Base-by-base conservation (phyloP, 1,140 invertebrate genomes). In the Papilio aristodemus region DNA sequence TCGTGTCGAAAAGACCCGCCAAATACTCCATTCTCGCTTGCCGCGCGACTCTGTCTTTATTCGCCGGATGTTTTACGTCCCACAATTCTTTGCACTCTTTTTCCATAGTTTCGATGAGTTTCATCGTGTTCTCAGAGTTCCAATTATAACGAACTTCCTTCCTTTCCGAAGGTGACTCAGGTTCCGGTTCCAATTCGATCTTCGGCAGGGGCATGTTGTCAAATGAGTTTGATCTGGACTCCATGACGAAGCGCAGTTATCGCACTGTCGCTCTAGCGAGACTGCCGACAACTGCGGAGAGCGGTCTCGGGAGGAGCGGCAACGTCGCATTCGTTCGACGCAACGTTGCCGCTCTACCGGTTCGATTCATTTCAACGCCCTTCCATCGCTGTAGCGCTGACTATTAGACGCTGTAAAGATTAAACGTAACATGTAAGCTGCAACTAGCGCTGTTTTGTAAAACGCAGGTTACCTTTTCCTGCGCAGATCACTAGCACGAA, bases 81-180 rank as follows among this genome's bases (percentile, higher is more conserved):
- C 89, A 91, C 36, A 91, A 67, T 70, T 84, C 87, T 17, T 80
- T 77, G 69, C 86, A 89, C 14, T 91, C 89, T 22, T 78, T 84
- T 37, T 88, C 83, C 69, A 87, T 76, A 5, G 71, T 71, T 54
- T 83, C 76, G 13, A 89, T 89, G 13, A 91, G 68, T 72, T 86
- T 85, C 71, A 80, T 80, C 0, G 87, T 89, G 58, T 80, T 87
- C 39, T 88, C 84, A 0, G 84, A 78, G 39, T 73, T 87, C 89
- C 89, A 89, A 17, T 79, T 71, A 10, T 75, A 66, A 27, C 72
- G 72, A 19, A 46, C 57, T 7, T 73, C 69, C 17, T 73, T 60
- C 68, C 73, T 83, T 17, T n/a, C 27, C 9, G 66, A 62, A 71
- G 37, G 78, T 76, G 38, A 43, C 67, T 59, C 13, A 79, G 72